These are phyloP conservation scores for Sarotherodon lohbergeri DNA, from an alignment of 2,113 vertebrate genomes.

Conservation along the genomic window DNA sequence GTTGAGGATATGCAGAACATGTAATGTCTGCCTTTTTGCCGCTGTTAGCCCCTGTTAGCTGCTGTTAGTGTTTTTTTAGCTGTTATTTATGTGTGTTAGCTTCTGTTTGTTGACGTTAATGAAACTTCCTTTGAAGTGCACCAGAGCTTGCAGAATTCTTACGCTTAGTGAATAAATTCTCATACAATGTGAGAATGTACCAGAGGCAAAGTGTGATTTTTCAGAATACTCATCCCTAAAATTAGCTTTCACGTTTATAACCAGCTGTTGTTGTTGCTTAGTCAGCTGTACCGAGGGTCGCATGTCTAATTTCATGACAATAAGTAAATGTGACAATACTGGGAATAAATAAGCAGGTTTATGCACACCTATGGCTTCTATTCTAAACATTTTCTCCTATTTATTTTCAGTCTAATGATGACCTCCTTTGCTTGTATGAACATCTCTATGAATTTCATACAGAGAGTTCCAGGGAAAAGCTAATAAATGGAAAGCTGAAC, in stretches of 20 bases:
- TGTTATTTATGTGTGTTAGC: not conserved
- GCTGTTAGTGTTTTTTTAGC: not conserved
- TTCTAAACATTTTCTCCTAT: not conserved
- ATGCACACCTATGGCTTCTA: not conserved
- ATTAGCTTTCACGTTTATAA: rapidly evolving
- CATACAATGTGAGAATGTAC: not conserved
- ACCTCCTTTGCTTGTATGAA: not conserved
- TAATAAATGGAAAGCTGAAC: not conserved
- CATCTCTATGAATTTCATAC: not conserved
- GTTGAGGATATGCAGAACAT: not conserved
- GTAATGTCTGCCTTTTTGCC: not conserved
- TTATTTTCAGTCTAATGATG: not conserved
- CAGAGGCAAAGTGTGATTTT: not conserved
- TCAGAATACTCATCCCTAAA: not conserved
- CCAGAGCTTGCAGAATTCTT: not conserved
- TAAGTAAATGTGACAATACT: not conserved
- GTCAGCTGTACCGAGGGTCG: rapidly evolving
- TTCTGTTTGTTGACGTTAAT: not conserved
- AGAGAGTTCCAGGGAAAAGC: not conserved
- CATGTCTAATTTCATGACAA: not conserved
- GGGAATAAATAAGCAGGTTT: not conserved
- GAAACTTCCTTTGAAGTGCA: not conserved
- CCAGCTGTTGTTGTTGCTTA: not conserved
- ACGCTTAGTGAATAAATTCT: not conserved
- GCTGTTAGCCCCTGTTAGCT: not conserved